These are phyloP conservation scores for Proterorhinus semilunaris DNA, from an alignment of 2,113 vertebrate genomes.

Conservation along the genomic window DNA sequence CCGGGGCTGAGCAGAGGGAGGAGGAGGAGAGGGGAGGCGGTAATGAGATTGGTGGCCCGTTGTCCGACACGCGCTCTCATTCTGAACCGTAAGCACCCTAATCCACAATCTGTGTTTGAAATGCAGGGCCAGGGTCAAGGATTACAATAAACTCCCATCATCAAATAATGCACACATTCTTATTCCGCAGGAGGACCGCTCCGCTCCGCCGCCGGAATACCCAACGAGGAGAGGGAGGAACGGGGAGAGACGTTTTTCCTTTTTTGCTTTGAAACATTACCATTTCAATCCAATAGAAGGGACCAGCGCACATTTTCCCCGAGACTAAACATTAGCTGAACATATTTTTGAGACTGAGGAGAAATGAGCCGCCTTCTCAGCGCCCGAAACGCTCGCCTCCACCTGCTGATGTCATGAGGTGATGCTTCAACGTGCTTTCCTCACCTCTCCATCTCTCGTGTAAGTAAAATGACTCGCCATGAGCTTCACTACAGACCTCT, in stretches of 20 bases:
- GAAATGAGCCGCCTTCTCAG: too few relatives aligned
- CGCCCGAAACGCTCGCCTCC: too few relatives aligned
- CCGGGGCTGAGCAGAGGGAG: background rate
- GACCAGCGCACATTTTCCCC: too few relatives aligned
- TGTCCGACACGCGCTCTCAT: constrained; percentile 18
- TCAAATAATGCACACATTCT: constrained; percentile 81
- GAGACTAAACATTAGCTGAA: too few relatives aligned
- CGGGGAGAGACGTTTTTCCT: background rate
- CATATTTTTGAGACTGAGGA: too few relatives aligned
- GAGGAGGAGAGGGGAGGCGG: background rate
- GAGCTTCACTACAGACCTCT: too few relatives aligned
- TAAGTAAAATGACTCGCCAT: too few relatives aligned
- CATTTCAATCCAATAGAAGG: too few relatives aligned
- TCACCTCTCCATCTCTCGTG: too few relatives aligned
- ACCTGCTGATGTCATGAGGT: too few relatives aligned
- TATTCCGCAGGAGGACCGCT: constrained; percentile 67
- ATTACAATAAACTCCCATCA: constrained; percentile 82
- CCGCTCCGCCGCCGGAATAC: constrained; percentile 61
- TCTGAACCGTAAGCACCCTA: constrained; percentile 53
- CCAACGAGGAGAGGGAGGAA: constrained; percentile 32
- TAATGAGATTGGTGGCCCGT: constrained; percentile 27
- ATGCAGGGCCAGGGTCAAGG: constrained; percentile 81
- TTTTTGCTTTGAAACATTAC: too few relatives aligned
- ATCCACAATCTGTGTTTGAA: constrained; percentile 81
- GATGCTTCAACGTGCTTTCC: too few relatives aligned